These are phyloP conservation scores for Pteria penguin DNA, from an alignment of 2,888 invertebrate species.

Conservation along the genomic window DNA sequence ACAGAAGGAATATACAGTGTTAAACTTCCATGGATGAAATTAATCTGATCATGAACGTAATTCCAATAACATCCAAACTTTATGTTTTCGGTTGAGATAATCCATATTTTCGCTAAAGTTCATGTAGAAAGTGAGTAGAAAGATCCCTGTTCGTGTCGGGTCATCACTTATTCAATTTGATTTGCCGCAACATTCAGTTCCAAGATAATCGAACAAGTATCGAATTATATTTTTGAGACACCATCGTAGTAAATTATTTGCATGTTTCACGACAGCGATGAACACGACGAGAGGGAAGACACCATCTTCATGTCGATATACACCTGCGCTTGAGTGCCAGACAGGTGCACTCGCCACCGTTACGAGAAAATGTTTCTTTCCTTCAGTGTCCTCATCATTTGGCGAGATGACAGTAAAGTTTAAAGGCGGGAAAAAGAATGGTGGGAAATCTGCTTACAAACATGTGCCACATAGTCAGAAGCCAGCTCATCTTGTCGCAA, in stretches of 20 bases:
- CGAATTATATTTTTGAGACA: too few relatives aligned
- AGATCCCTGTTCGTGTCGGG: too few relatives aligned
- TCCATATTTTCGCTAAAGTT: too few relatives aligned
- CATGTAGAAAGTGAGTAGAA: too few relatives aligned
- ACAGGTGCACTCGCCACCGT: conserved; percentile 8
- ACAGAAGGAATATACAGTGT: too few relatives aligned
- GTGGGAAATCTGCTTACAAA: conserved; percentile 67
- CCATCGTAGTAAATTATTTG: too few relatives aligned
- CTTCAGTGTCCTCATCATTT: not conserved
- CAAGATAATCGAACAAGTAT: not conserved
- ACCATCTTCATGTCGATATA: conserved; percentile 15
- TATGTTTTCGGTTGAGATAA: too few relatives aligned
- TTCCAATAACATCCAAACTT: not conserved
- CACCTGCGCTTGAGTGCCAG: conserved; percentile 11
- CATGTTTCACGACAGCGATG: not conserved
- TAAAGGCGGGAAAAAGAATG: conserved; percentile 31
- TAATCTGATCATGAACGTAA: too few relatives aligned
- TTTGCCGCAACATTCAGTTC: too few relatives aligned
- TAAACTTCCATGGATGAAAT: too few relatives aligned
- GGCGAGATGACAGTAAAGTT: conserved; percentile 32
- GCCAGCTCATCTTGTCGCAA: conserved; percentile 83
- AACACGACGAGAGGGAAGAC: not conserved
- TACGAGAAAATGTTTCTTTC: not conserved
- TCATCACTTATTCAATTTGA: too few relatives aligned
- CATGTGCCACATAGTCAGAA: conserved; percentile 81